Conservation (phyloP, 2,113 vertebrate genomes). For the Tachuris rubrigastra region DNA sequence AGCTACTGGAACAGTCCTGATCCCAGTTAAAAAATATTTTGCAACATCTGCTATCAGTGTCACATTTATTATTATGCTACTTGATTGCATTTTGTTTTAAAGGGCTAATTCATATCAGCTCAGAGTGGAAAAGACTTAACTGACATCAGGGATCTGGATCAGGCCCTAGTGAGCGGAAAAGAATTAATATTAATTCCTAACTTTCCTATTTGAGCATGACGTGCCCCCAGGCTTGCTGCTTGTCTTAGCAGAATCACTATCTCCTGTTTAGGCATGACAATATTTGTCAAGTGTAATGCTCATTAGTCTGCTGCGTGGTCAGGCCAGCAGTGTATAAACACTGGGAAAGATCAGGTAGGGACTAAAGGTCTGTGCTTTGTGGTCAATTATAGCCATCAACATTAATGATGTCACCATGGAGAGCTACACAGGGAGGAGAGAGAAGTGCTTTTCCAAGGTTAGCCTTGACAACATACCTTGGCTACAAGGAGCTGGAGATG, state of each 20-base stretch:
- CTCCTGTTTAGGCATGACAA: slow-evolving; percentile 43
- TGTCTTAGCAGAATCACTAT: not conserved
- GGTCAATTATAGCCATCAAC: slow-evolving; percentile 51
- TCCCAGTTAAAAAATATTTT: not conserved
- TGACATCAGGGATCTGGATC: not conserved
- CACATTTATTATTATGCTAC: not conserved
- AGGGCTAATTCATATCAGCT: not conserved
- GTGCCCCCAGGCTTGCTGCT: not conserved
- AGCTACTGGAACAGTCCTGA: not conserved
- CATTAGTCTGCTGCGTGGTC: slow-evolving; percentile 47
- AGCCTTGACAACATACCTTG: not conserved
- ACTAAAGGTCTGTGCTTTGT: slow-evolving; percentile 51
- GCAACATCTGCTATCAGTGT: not conserved
- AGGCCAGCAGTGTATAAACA: slow-evolving; percentile 35
- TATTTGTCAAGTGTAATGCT: slow-evolving; percentile 54
- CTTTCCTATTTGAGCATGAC: not conserved
- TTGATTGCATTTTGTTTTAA: not conserved
- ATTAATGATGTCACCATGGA: slow-evolving; percentile 41
- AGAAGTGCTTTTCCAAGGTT: slow-evolving; percentile 28
- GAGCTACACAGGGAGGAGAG: not conserved
- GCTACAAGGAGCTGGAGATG: not conserved
- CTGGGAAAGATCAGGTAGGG: slow-evolving; percentile 22
- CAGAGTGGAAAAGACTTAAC: not conserved
- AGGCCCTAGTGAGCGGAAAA: not conserved
- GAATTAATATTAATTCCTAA: slow-evolving; percentile 37